These are phyloP conservation scores for Phalloptychus januarius DNA, from an alignment of 2,797 vertebrate species.

Conservation along the genomic window DNA sequence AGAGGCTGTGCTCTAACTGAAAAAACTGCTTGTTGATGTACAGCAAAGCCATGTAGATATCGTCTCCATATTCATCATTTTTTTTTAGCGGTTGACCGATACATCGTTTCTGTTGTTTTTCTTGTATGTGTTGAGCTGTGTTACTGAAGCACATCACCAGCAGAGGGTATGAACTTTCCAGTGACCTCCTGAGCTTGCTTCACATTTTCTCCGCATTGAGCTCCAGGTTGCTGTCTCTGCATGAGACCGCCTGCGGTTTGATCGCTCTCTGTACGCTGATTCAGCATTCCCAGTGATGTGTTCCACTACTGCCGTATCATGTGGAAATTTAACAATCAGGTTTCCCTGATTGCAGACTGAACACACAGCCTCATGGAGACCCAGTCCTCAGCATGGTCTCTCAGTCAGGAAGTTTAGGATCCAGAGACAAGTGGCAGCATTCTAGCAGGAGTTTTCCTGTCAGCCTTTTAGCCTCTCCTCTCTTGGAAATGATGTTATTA, in stretches of 20 bases:
- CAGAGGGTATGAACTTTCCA: neutral
- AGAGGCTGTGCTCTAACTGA: neutral
- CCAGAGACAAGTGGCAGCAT: neutral
- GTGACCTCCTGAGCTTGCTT: neutral
- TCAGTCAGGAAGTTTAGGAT: conserved; percentile 1
- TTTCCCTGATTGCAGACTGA: neutral
- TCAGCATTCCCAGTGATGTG: neutral
- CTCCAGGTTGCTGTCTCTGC: neutral
- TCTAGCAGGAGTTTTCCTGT: neutral
- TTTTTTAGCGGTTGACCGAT: no score
- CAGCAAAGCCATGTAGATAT: neutral
- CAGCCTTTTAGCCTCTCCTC: neutral
- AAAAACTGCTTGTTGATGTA: neutral
- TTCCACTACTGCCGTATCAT: neutral
- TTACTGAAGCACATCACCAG: neutral
- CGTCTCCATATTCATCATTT: no score
- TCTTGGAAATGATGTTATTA: neutral
- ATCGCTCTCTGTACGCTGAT: neutral
- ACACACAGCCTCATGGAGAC: neutral
- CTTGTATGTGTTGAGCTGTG: neutral
- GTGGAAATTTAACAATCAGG: neutral
- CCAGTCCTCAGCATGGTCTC: neutral
- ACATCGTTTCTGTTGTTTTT: no score
- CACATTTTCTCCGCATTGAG: neutral
- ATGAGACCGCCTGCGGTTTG: neutral